Base-by-base conservation (phyloP, 2,113 vertebrate species). In the Paradisaea rubra region DNA sequence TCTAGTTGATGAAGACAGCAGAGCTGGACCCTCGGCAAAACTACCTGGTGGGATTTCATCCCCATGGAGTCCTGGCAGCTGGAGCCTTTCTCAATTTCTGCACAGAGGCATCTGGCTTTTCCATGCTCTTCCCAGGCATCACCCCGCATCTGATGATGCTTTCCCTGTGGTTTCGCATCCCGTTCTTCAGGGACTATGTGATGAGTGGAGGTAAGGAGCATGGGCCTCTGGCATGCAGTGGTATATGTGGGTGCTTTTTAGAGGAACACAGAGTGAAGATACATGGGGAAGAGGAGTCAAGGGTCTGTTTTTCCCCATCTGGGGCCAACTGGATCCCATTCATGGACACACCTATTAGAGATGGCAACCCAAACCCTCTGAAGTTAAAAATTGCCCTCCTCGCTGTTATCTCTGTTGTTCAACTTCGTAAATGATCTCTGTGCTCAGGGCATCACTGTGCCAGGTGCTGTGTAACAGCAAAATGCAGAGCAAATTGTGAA, bases 21-120 rank as follows among this genome's bases (percentile, higher is more conserved):
- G 98, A 99, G 21, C 92, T 99, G 94, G 98, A 99, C 85, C 98
- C 99, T 6, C 96, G 88, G 50, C 92, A 97, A 90, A 99, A 99
- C 96, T 99, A 99, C 54, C 12, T 99, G 15, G 42, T 99, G 1
- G 99, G 98, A 35, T 99, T 99, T 94, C 99, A 99, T 72, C 99
- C 99, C 5, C 99, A 99, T 0, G 99, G 99, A 1, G 95, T 99
- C 47, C 96, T 99, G 97, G 98, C 98, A 15, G 94, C 97, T 0
- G 99, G 99, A 56, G 98, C 98, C 68, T 99, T 99, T 23, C 47
- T 98, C 61, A 99, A 98, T 92, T 98, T 99, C 97, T 99, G 99
- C 95, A 98, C 98, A 0, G 98, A 98, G 19, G 95, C 98, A 16
- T 98, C 99, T 0, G 98, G 98, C 19, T 99, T 99, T 89, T 93